Base-by-base conservation (phyloP, 2,113 vertebrate genomes). In the Zeus faber region DNA sequence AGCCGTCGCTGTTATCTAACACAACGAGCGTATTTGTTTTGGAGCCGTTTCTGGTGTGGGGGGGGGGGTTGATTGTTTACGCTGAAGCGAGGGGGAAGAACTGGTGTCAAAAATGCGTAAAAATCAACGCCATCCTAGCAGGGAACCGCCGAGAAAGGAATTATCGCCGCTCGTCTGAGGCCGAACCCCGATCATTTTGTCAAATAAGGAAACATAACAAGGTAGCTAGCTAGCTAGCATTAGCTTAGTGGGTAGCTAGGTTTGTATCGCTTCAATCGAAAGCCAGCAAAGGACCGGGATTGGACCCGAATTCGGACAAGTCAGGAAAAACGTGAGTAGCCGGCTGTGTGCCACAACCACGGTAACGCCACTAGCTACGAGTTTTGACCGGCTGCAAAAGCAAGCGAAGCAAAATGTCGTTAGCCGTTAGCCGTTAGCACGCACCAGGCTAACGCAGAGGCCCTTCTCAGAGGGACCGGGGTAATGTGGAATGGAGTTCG, bases 121-220 rank as follows among this genome's bases (percentile, higher is more conserved):
- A 71, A 87, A 83, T 79, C 76, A 82, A 85, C 82, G 85, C 80
- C 71, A 65, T 83, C 87, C 84, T 83, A 85, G 82, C 84, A 89
- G 87, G 86, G 87, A 86, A 87, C 81, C 81, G 52, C 86, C 83
- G 85, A 83, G 79, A 82, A 80, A 84, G 84, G 88, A 89, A 80
- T 90, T 88, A 87, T 81, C 86, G 81, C 79, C 82, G 71, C 82
- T 89, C 78, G 71, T 85, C 82, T 90, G 86, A 91, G 85, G 82
- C 86, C 76, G 82, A n/a, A 70, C 72, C 77, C 78, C 83, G 54
- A 76, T 76, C 81, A 79, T 84, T 79, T 79, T 76, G 60, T 79
- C 76, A 70, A 83, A 83, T 75, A 81, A 74, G 71, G 77, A 82
- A 84, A 77, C 69, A 74, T 49, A 77, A 69, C 67, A 77, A 73